These are phyloP conservation scores for Toxotes chatareus DNA, from an alignment of 2,113 vertebrate genomes.

Conservation along the genomic window DNA sequence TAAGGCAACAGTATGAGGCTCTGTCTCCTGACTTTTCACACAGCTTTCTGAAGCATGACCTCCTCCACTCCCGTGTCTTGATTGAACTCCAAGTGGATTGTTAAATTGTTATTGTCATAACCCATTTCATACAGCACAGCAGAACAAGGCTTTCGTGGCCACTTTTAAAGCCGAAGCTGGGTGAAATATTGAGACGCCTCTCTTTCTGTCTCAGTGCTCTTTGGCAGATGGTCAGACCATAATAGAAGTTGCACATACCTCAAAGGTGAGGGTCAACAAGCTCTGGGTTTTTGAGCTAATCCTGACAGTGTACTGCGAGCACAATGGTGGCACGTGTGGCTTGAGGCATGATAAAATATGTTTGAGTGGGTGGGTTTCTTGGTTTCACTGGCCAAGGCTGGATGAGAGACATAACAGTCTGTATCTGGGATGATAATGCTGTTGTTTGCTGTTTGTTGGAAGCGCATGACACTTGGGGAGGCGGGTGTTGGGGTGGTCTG, in stretches of 20 bases:
- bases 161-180: constrained; percentile 16
- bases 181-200: constrained; percentile 35
- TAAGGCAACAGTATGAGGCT: constrained; percentile 25
- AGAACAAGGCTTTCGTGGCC: constrained; percentile 37
- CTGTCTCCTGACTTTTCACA: constrained; percentile 62
- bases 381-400: constrained; percentile 1
- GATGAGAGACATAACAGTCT: constrained; percentile 6
- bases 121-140: constrained; percentile 50
- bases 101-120: constrained; percentile 67
- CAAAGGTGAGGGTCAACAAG: constrained; percentile 46
- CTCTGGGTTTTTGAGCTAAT: constrained; percentile 43
- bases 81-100: constrained; percentile 66
- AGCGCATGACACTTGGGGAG: not conserved
- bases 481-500: constrained; percentile 31
- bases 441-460: constrained; percentile 43
- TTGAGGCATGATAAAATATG: constrained; percentile 33
- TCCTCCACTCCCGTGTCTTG: constrained; percentile 48
- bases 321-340: constrained; percentile 15
- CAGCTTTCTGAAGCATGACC: constrained; percentile 52
- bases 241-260: constrained; percentile 50
- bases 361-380: constrained; percentile 9
- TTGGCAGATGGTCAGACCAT: constrained; percentile 61
- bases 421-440: constrained; percentile 43
- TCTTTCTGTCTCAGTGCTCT: constrained; percentile 13
- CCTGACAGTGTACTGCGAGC: constrained; percentile 15